Percentiles rank a stretch among this genome's conserved stretches.
These are phyloP conservation scores for Chiloscyllium punctatum DNA, from an alignment of 2,797 vertebrate species.

Conservation along the genomic window DNA sequence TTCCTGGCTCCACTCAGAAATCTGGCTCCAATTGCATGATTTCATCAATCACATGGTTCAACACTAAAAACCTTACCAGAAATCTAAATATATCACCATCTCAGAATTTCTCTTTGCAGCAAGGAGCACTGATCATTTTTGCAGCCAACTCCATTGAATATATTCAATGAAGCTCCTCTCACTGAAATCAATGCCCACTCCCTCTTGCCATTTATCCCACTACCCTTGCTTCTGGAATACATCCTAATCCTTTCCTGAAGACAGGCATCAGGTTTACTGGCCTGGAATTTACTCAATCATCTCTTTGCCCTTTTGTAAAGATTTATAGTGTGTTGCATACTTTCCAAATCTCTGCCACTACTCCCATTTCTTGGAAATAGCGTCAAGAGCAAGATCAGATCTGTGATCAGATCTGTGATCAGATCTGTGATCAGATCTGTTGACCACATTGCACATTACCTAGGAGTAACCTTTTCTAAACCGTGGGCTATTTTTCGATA, in stretches of 20 bases:
- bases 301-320: background rate
- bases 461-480: background rate
- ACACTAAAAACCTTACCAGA: background rate
- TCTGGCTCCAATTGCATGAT: too few species aligned
- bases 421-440: background rate
- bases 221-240: background rate
- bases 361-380: background rate
- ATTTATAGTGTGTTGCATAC: background rate
- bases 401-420: background rate
- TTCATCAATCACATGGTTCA: background rate
- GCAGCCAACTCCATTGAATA: background rate
- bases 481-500: background rate
- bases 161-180: background rate
- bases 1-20: background rate
- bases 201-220: background rate
- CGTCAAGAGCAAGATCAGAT: background rate
- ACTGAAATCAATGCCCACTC: background rate
- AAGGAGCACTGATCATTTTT: background rate
- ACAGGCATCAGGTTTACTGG: background rate
- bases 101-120: background rate
- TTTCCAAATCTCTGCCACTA: background rate
- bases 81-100: background rate
- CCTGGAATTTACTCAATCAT: background rate
- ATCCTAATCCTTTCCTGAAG: background rate
- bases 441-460: background rate